A percentile compares a stretch with the other conserved stretches of the same genome.
Conservation (phyloP, 1,140 invertebrate genomes). For the Leptoteleia sp. region DNA sequence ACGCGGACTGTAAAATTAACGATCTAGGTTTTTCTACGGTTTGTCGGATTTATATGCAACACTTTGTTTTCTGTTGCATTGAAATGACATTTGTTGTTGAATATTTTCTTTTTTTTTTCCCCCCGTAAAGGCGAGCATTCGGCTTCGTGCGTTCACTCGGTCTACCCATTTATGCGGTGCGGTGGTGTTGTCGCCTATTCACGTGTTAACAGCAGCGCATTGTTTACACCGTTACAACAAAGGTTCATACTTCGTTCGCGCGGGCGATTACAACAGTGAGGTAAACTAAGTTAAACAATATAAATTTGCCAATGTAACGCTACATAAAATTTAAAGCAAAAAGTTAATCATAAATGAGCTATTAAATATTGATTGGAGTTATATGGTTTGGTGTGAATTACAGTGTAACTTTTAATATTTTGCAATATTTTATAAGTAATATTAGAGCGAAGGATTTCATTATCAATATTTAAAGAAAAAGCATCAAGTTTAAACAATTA, state of each 20-base stretch:
- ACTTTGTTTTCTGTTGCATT: neutral
- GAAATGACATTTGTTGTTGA: slow-evolving; percentile 7
- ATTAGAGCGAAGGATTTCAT: too few relatives aligned
- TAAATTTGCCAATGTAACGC: slow-evolving; percentile 17
- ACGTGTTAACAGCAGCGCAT: slow-evolving; percentile 90
- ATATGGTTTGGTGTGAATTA: too few relatives aligned
- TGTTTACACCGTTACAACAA: slow-evolving; percentile 87
- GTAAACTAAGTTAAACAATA: slow-evolving; percentile 74
- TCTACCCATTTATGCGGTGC: slow-evolving; percentile 89
- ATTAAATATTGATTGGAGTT: too few relatives aligned
- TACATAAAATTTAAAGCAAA: slow-evolving; percentile 9
- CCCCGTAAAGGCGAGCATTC: slow-evolving; percentile 85
- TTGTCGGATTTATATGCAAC: neutral
- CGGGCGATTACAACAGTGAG: slow-evolving; percentile 87
- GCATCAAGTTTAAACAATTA: too few relatives aligned
- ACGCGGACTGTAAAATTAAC: neutral
- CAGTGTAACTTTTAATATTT: too few relatives aligned
- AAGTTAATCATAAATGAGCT: slow-evolving; percentile 14
- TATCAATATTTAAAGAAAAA: too few relatives aligned
- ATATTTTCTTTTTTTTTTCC: slow-evolving; percentile 25
- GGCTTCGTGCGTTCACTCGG: slow-evolving; percentile 82
- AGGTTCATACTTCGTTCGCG: slow-evolving; percentile 85
- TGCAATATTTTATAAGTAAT: too few relatives aligned
- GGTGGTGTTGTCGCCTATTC: slow-evolving; percentile 85
- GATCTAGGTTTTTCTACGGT: neutral